These are phyloP conservation scores for Australoheros facetus DNA, from an alignment of 2,797 vertebrate species.

Conservation along the genomic window DNA sequence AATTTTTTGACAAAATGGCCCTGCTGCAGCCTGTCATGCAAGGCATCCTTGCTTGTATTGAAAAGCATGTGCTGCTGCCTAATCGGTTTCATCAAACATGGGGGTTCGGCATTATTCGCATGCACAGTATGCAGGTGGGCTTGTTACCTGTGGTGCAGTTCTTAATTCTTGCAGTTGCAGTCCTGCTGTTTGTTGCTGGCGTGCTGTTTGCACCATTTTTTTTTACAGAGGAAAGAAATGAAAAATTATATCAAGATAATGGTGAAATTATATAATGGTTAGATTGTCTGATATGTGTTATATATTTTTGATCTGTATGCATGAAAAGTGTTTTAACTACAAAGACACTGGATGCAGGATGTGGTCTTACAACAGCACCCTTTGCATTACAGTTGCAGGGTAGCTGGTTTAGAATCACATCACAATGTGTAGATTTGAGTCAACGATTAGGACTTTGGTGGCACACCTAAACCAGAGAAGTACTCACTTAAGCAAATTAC, in stretches of 20 bases:
- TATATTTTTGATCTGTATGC: background rate
- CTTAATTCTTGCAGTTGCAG: background rate
- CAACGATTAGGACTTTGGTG: background rate
- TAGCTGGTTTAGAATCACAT: background rate
- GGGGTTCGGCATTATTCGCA: background rate
- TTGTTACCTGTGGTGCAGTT: background rate
- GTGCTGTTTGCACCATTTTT: background rate
- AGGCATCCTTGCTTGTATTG: background rate
- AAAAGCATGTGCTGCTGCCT: background rate
- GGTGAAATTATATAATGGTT: background rate
- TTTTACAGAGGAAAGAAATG: background rate
- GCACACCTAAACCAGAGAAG: background rate
- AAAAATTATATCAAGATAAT: background rate
- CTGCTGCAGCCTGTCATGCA: background rate
- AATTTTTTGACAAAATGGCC: slow-evolving; percentile 3
- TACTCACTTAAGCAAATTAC: background rate
- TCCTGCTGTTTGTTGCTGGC: background rate
- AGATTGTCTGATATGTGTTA: background rate
- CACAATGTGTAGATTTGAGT: background rate
- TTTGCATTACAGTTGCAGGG: background rate
- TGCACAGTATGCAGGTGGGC: background rate
- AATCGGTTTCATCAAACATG: background rate
- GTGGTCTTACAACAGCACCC: background rate
- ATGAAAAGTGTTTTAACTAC: background rate
- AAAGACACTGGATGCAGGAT: background rate